Evolutionary conservation across 2,888 invertebrate genomes (phyloP).

Genomic region (Synergus umbraculus): DNA sequence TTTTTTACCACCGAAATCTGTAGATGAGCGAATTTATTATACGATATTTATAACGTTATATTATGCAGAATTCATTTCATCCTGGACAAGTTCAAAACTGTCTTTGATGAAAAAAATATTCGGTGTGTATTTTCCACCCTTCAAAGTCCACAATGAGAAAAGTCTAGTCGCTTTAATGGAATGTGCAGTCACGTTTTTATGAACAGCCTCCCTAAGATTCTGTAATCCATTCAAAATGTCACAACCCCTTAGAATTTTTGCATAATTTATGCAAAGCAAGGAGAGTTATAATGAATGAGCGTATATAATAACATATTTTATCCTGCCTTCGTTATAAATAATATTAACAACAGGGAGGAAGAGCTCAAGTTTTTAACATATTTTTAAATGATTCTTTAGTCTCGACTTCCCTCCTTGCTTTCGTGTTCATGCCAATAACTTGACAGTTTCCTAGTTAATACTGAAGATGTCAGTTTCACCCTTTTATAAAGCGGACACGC

Average conservation of each 20-base stretch:
- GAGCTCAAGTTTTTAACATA: background rate
- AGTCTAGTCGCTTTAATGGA: constrained; percentile 28
- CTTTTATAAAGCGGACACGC: background rate
- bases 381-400: background rate
- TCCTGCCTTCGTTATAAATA: background rate
- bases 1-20: background rate
- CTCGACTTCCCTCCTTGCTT: background rate
- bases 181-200: constrained; percentile 36
- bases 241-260: constrained; percentile 17
- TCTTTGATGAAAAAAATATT: constrained; percentile 20
- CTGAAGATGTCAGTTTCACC: constrained; percentile 25
- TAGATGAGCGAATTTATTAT: background rate
- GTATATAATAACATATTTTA: background rate
- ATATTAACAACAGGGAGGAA: background rate
- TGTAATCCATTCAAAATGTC: constrained; percentile 28
- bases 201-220: constrained; percentile 10
- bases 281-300: constrained; percentile 2
- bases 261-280: constrained; percentile 13
- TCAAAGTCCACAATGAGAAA: constrained; percentile 26
- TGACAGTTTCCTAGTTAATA: constrained; percentile 23
- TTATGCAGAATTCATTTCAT: background rate
- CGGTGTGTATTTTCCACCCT: constrained; percentile 2
- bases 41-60: background rate
- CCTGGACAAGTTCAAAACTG: background rate
- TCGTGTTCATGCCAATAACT: constrained; percentile 10